phyloP scores from a whole-genome alignment of 92 coral and sea anemone genomes.

The Diadumene lineata region DNA sequence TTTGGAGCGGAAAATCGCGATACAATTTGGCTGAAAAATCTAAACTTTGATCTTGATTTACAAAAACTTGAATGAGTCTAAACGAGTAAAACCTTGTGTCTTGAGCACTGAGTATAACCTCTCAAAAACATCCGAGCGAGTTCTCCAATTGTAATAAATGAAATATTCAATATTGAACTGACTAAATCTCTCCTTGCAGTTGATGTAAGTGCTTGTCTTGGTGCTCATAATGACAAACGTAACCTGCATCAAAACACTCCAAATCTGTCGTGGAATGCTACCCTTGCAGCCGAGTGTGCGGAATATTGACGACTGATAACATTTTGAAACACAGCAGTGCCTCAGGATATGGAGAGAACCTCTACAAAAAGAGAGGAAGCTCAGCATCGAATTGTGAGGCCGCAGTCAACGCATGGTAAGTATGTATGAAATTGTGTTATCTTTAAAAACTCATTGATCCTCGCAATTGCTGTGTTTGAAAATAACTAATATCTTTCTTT shows the following conservation, averaged over 20 bases:
- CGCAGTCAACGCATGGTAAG: slow-evolving; percentile 4
- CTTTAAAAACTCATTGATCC: no score
- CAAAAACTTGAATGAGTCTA: no score
- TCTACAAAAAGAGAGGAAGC: background rate
- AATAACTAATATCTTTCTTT: background rate
- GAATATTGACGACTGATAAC: background rate
- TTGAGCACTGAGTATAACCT: no score
- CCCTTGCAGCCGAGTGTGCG: background rate
- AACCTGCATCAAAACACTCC: background rate
- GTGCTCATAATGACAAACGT: slow-evolving; percentile 5
- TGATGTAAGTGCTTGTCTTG: slow-evolving; percentile 2
- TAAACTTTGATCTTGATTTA: no score
- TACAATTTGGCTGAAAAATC: no score
- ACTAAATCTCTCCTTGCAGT: background rate
- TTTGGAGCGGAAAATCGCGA: no score
- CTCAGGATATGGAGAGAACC: slow-evolving; percentile 2
- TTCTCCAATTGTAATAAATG: no score
- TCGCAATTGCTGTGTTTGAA: no score
- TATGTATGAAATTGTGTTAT: no score
- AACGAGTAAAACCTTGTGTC: no score
- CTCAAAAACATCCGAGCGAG: no score
- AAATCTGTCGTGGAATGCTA: background rate
- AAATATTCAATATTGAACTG: no score
- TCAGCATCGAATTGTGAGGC: background rate
- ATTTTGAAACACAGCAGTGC: background rate